Evolutionary conservation across 2,797 vertebrate genomes (phyloP), one percentile per base, ranked within the genome.

Genomic region (Trachurus trachurus): DNA sequence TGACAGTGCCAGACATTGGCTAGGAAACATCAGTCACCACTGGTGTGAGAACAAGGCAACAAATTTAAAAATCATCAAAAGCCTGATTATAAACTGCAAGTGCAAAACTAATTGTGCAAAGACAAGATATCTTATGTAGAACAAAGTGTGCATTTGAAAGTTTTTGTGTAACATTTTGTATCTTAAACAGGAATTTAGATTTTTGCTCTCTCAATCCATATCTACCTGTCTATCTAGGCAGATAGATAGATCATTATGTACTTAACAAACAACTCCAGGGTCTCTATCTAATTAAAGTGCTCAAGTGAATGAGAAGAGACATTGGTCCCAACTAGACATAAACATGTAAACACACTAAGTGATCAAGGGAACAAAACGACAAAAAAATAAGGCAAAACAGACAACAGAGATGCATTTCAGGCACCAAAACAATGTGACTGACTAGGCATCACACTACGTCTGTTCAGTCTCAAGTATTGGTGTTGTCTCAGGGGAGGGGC

Each of bases 271-370:
- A 90, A 91, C 93, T 93, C 93, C 93, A 93, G 91, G 93, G 88
- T 88, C 84, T 86, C 68, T 15, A 71, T 9, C 56, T 88, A 88
- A 84, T 87, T 93, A 91, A 93, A 94, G 91, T 94, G 93, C 91
- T 89, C 76, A 78, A 85, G 84, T 89, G 79, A 90, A 88, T 71
- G 47, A 82, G 84, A 88, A 34, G 6, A 84, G 75, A 89, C 52
- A 15, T 82, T 59, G 60, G 75, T 84, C 63, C 76, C 71, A 84
- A 90, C 60, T 80, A 68, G 64, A 80, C 45, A 39, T 58, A 37
- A 71, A 63, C 13, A 80, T 37, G 29, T 61, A 40, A 69, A 65
- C 15, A 9, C 59, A 74, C 69, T 7, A 66, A 72, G 49, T 65
- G 7, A 78, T 72, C 9, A 63, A 77, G 29, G 80, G 69, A 78